Conservation (phyloP, 2,888 invertebrate species). For the Hypena proboscidalis region DNA sequence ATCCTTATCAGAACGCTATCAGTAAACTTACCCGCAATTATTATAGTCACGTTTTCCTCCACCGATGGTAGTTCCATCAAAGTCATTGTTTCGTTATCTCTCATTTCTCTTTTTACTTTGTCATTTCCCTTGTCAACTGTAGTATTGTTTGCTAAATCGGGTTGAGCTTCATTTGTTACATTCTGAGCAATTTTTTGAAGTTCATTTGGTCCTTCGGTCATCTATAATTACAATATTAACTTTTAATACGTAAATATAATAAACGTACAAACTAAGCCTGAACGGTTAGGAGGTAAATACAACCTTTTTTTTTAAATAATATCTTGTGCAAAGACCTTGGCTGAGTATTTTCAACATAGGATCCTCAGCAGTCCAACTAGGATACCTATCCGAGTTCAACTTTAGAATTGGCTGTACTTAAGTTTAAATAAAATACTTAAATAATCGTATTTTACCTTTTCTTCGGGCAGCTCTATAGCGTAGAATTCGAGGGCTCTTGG, state of each 20-base stretch:
- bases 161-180: conserved; percentile 50
- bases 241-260: too few relatives aligned
- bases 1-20: conserved; percentile 1
- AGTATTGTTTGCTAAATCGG: conserved; percentile 26
- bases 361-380: too few relatives aligned
- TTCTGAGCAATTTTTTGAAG: conserved; percentile 19
- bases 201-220: too few relatives aligned
- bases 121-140: conserved; percentile 24
- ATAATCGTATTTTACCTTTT: conserved; percentile 28
- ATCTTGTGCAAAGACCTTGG: too few relatives aligned
- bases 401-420: too few relatives aligned
- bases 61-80: conserved; percentile 26
- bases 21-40: conserved; percentile 50
- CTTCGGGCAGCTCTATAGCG: conserved; percentile 48
- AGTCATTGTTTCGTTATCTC: conserved; percentile 30
- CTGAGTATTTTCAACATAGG: too few relatives aligned
- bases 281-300: too few relatives aligned
- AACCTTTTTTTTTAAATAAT: too few relatives aligned
- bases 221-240: neutral
- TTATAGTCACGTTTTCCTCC: conserved; percentile 44
- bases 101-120: conserved; percentile 49
- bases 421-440: neutral
- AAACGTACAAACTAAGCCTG: too few relatives aligned
- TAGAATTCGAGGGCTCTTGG: conserved; percentile 66
- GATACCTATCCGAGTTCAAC: too few relatives aligned